Percentiles rank a stretch among this genome's conserved stretches.
These are phyloP conservation scores for Deilephila elpenor DNA, from an alignment of 2,888 invertebrate species.

Conservation along the genomic window DNA sequence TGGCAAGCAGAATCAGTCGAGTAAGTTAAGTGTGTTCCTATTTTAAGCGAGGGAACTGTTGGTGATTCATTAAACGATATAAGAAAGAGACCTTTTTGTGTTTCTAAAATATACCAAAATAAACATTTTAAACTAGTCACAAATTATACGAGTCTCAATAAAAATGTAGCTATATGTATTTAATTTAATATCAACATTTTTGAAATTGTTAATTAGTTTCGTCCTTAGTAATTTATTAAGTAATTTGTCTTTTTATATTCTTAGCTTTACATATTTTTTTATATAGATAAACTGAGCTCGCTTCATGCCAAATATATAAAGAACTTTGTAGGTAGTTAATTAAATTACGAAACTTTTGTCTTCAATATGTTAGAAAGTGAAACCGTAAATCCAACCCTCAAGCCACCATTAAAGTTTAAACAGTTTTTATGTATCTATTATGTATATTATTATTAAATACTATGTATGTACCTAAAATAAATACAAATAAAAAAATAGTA, in stretches of 20 bases:
- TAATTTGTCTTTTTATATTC: slow-evolving; percentile 6
- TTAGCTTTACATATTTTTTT: slow-evolving; percentile 10
- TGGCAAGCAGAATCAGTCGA: slow-evolving; percentile 3
- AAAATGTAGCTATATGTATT: not conserved
- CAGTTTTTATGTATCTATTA: slow-evolving; percentile 27
- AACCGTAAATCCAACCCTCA: slow-evolving; percentile 9
- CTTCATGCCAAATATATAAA: slow-evolving; percentile 19
- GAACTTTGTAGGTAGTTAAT: slow-evolving; percentile 20
- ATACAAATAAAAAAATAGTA: not conserved
- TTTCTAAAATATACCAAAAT: not conserved
- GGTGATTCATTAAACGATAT: not conserved
- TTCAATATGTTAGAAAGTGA: slow-evolving; percentile 12
- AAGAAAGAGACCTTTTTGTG: not conserved
- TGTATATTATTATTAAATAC: slow-evolving; percentile 26
- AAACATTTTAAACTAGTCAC: not conserved
- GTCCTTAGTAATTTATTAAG: slow-evolving; percentile 5
- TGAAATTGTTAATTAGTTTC: not conserved
- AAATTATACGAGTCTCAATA: not conserved
- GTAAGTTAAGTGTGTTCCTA: not conserved
- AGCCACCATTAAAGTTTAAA: slow-evolving; percentile 15
- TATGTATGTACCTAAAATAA: slow-evolving; percentile 31
- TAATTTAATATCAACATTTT: not conserved
- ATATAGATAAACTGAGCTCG: slow-evolving; percentile 10
- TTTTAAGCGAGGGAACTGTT: not conserved
- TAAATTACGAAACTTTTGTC: slow-evolving; percentile 15